Base-by-base conservation (phyloP, 2,888 invertebrate species). In the Nymphalis c-album region DNA sequence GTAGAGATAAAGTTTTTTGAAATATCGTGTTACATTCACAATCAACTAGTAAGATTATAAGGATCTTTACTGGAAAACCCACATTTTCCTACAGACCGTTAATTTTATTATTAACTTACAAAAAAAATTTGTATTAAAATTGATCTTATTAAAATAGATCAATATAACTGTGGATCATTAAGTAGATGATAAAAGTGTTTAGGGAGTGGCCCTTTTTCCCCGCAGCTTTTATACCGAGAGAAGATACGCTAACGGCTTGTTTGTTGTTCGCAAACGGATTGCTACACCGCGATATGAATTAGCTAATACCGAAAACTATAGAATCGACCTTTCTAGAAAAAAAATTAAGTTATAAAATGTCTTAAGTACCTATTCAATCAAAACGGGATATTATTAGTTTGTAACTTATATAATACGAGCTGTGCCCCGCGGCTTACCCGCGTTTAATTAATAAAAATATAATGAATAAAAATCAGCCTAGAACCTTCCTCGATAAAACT, bases 221-320 rank as follows among this genome's bases (percentile, higher is more conserved):
- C 53, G 53, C 51, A 77, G 78, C 77, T 78, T 55, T 55, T 55
- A 79, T 83, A 76, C 74, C 74, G 75, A 40, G 40, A 57, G 70
- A 75, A 78, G 73, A 75, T 73, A 71, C 75, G 72, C 75, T 78
- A 81, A 82, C 81, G 80, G 79, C 75, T 79, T 84, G 83, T 83
- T 83, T 80, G 77, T 74, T 72, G 68, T 73, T 73, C 73, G 73
- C 78, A 78, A 82, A 83, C 82, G 83, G 83, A 85, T 85, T 83
- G 82, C 76, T 69, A 74, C 75, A 76, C 73, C 73, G 73, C 71
- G 70, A 74, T 76, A 74, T 70, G 67, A 76, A 75, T 74, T 69
- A 60, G 66, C 18, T 31, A 74, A 71, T 74, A 64, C 46, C 55
- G 53, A 74, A 79, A 79, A 65, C 70, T 71, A 45, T 80, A 57